Evolutionary conservation across 2,888 invertebrate species (phyloP), one percentile per base, ranked within the genome.

Genomic region (Agrotis exclamationis): DNA sequence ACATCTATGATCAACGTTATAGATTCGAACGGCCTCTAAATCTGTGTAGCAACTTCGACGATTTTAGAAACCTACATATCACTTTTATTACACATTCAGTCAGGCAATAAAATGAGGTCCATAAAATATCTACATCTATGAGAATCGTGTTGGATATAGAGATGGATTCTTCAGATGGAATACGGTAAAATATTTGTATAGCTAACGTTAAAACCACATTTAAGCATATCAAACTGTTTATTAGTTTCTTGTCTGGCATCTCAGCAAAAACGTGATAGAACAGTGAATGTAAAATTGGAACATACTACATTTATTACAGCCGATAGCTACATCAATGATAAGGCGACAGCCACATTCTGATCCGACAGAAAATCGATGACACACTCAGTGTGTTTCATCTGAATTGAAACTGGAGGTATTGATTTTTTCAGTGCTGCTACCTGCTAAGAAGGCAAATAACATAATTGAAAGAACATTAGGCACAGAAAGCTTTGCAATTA

Each of bases 401-500:
- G 16, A 53, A 62, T 63, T 63, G 24, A 33, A 58, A 80, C 73
- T 64, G 1, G 20, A 39, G 7, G 13, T 13, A 33, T 22, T 22
- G n/a, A 54, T 18, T 54, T 7, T 28, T 7, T 14, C 9, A 9
- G 2, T 51, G 14, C 6, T 6, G 6, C 39, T n/a, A 57, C 13
- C 6, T 39, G 5, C 14, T 47, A 45, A 20, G n/a, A 33, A 63
- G 28, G 22, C 44, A 60, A 72, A 44, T 22, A 33, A 33, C 22
- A 13, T 45, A n/a, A 45, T 16, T 44, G 5, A 28, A 28, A 88
- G 80, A 82, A 84, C 86, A 83, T 83, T 84, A 79, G 86, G 83
- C 80, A 85, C 76, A 83, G 74, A 83, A 85, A 84, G 74, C 80
- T 77, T 66, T 69, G 67, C 79, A 85, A 88, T 87, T 84, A 85